Conservation (phyloP, 2,113 vertebrate genomes). For the Enhydra lutris region DNA sequence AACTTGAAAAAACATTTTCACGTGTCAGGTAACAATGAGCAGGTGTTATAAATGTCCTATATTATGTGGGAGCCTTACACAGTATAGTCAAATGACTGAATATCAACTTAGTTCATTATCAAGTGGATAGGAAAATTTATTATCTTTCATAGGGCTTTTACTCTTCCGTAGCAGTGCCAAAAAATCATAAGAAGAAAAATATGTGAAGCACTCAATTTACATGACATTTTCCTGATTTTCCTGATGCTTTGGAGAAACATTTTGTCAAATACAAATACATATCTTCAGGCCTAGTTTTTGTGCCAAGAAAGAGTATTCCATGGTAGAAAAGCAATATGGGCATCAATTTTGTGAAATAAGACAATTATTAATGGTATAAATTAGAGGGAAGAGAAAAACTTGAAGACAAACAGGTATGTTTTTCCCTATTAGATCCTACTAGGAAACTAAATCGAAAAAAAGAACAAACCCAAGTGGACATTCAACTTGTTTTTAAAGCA, state of each 20-base stretch:
- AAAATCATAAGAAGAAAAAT: constrained; percentile 55
- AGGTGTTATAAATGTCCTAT: constrained; percentile 59
- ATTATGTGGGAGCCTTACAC: constrained; percentile 31
- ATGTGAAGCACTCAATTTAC: neutral
- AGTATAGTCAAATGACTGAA: constrained; percentile 55
- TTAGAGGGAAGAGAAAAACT: neutral
- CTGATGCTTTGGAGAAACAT: neutral
- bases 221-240: constrained; percentile 31
- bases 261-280: neutral
- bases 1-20: constrained; percentile 68
- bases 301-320: neutral
- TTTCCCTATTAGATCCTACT: neutral
- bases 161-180: neutral
- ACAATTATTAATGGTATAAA: neutral
- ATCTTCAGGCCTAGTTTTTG: neutral
- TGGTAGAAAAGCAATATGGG: neutral
- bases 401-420: neutral
- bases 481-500: neutral
- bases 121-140: constrained; percentile 11
- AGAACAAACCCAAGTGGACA: neutral
- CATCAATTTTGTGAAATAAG: constrained; percentile 24
- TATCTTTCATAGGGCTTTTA: constrained; percentile 1
- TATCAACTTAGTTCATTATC: constrained; percentile 61
- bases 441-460: neutral
- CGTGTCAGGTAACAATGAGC: constrained; percentile 49